Conservation (phyloP, 92 coral and sea anemone genomes). For the Epizoanthus scotinus region DNA sequence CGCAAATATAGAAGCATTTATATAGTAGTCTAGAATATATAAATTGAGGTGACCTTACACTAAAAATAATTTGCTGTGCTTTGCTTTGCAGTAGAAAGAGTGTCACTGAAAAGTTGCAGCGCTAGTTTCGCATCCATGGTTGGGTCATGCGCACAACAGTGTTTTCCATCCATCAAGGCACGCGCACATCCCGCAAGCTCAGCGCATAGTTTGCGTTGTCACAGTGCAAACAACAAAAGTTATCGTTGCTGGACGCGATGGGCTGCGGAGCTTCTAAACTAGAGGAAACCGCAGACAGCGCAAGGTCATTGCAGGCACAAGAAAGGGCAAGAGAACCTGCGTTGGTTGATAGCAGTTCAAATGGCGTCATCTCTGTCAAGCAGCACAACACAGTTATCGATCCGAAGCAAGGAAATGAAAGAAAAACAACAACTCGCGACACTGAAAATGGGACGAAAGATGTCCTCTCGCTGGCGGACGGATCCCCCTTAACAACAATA, state of each 20-base stretch:
- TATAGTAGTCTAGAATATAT: no score
- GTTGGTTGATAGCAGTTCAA: not conserved
- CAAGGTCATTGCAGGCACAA: not conserved
- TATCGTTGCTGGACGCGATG: not conserved
- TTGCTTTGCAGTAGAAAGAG: no score
- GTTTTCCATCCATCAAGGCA: no score
- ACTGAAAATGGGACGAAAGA: not conserved
- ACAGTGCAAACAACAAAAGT: no score
- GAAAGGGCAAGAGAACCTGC: not conserved
- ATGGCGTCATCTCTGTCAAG: not conserved
- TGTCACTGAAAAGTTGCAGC: no score
- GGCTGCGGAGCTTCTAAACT: constrained; percentile 35
- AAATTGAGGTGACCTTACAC: no score
- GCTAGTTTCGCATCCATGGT: no score
- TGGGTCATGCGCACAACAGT: no score
- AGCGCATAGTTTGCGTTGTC: not conserved
- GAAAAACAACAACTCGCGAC: not conserved
- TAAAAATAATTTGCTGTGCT: no score
- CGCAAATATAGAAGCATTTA: no score
- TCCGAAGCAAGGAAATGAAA: not conserved
- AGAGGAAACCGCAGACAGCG: not conserved
- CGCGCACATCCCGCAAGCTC: constrained; percentile 1
- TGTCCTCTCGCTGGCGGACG: not conserved
- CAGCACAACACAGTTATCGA: not conserved
- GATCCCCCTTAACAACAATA: not conserved